Evolutionary conservation across 1,140 invertebrate species (phyloP).

Genomic region (Ostrea denselamellosa): DNA sequence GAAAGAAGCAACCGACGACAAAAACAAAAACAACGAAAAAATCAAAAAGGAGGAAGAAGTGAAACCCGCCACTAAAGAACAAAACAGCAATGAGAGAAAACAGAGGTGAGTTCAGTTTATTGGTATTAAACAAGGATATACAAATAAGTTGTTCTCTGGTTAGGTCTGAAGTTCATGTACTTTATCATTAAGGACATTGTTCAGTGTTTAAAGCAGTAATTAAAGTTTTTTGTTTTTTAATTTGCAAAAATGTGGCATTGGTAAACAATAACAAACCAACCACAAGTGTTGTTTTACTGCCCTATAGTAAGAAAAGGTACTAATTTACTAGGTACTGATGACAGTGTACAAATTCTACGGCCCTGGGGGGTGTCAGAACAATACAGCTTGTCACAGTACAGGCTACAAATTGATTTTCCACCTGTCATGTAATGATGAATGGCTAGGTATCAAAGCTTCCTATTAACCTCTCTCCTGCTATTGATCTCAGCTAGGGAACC

Average conservation of each 20-base stretch:
- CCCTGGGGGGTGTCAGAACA: conserved; percentile 19
- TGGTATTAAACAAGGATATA: neutral
- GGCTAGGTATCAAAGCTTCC: conserved; percentile 31
- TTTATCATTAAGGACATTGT: neutral
- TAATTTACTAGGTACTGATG: neutral
- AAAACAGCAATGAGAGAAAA: conserved; percentile 4
- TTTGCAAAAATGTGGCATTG: neutral
- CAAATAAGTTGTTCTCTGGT: neutral
- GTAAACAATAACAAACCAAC: neutral
- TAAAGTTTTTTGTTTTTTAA: neutral
- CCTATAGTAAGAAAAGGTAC: neutral
- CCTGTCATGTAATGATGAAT: conserved; percentile 32
- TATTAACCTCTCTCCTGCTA: conserved; percentile 16
- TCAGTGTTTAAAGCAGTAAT: no score
- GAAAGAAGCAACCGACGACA: neutral
- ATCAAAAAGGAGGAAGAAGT: neutral
- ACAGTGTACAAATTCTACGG: neutral
- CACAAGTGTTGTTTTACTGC: neutral
- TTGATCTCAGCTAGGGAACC: neutral
- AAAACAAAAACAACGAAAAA: conserved; percentile 38
- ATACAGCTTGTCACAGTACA: conserved; percentile 19
- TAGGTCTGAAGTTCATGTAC: neutral
- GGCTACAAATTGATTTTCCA: conserved; percentile 33
- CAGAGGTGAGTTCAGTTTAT: neutral
- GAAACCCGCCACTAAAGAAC: neutral